Conservation (phyloP, 2,113 vertebrate species). For the Laterallus jamaicensis region DNA sequence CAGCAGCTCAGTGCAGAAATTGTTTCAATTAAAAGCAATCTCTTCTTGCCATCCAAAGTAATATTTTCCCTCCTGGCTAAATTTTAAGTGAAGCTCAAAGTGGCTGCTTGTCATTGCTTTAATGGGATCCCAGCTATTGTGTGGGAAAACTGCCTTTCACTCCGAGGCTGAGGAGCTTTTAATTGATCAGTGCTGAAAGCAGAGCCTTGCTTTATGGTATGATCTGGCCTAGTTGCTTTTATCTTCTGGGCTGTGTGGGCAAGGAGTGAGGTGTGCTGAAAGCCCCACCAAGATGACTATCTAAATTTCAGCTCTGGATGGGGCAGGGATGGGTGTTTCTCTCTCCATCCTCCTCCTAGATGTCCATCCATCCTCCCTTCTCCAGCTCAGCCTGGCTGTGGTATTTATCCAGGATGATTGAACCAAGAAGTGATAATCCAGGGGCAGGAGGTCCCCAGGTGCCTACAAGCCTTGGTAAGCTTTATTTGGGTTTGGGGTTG, state of each 20-base stretch:
- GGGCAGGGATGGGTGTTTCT: neutral
- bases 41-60: slow-evolving; percentile 3
- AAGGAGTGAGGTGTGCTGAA: neutral
- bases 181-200: neutral
- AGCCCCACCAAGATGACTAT: neutral
- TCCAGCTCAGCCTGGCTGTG: neutral
- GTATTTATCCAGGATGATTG: neutral
- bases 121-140: slow-evolving; percentile 50
- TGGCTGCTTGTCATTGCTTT: slow-evolving; percentile 40
- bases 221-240: neutral
- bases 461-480: neutral
- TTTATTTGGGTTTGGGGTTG: neutral
- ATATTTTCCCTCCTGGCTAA: slow-evolving; percentile 54
- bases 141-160: slow-evolving; percentile 44
- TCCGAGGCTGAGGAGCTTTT: slow-evolving; percentile 16
- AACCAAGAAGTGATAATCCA: neutral
- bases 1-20: neutral
- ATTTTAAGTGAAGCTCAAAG: slow-evolving; percentile 58
- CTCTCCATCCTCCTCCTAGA: neutral
- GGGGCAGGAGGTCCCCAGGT: neutral
- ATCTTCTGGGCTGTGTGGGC: neutral
- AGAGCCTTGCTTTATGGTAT: neutral
- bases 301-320: neutral
- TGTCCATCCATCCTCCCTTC: neutral
- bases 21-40: slow-evolving; percentile 49